phyloP scores from a whole-genome alignment of 2,888 invertebrate genomes.

The Chrysolina oricalcia region DNA sequence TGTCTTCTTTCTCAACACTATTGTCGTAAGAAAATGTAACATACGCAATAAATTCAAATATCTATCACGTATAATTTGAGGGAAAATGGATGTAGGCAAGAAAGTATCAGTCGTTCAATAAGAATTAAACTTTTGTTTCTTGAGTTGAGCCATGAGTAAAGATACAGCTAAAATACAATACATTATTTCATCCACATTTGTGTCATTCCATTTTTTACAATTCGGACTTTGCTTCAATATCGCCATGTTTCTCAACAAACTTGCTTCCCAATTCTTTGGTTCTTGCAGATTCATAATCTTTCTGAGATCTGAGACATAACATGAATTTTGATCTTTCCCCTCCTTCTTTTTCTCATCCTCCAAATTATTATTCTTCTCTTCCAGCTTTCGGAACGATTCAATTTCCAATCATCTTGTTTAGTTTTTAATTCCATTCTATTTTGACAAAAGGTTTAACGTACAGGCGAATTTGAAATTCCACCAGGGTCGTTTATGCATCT shows the following conservation, averaged over 20 bases:
- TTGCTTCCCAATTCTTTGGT: too few relatives aligned
- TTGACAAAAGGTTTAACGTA: too few relatives aligned
- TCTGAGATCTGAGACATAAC: too few relatives aligned
- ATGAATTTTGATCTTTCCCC: too few relatives aligned
- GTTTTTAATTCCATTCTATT: too few relatives aligned
- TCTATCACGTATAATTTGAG: constrained; percentile 15
- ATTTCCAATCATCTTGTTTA: too few relatives aligned
- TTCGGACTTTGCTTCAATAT: not conserved
- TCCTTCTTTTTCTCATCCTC: too few relatives aligned
- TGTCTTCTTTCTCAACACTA: not conserved
- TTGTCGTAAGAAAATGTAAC: not conserved
- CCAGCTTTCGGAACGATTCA: too few relatives aligned
- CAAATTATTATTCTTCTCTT: too few relatives aligned
- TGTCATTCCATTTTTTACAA: not conserved
- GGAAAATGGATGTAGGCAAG: constrained; percentile 7
- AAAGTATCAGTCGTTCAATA: constrained; percentile 15
- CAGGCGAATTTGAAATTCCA: too few relatives aligned
- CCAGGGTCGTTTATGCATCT: too few relatives aligned
- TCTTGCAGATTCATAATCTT: too few relatives aligned
- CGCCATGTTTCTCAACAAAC: not conserved
- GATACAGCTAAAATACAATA: constrained; percentile 20
- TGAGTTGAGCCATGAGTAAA: not conserved
- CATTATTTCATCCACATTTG: constrained; percentile 20
- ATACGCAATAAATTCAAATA: constrained; percentile 22
- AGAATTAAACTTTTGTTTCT: constrained; percentile 19